These are phyloP conservation scores for pig (Sus scrofa) DNA, from an alignment of 2,113 vertebrate genomes.

Conservation along the genomic window DNA sequence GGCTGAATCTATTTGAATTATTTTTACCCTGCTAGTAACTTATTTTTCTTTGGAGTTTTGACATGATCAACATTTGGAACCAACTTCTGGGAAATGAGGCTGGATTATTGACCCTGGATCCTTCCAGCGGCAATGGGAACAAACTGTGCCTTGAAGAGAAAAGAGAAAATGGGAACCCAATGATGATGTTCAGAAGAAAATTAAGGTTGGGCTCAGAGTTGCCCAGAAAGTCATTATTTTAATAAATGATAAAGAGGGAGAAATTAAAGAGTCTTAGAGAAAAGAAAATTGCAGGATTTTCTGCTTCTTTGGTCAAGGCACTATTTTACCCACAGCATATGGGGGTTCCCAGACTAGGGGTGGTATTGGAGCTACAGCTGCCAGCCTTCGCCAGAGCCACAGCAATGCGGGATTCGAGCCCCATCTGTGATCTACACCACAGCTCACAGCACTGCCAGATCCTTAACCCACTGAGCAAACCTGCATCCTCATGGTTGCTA, in stretches of 20 bases:
- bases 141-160: not conserved
- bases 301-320: not conserved
- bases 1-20: not conserved
- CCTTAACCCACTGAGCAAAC: too few relatives aligned
- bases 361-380: too few relatives aligned
- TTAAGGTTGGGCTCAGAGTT: not conserved
- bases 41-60: not conserved
- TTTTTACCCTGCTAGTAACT: not conserved
- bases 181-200: not conserved
- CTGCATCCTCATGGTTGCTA: too few relatives aligned
- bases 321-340: too few relatives aligned
- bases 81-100: not conserved
- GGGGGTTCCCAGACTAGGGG: too few relatives aligned
- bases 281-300: not conserved
- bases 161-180: not conserved
- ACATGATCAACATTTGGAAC: not conserved
- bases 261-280: not conserved
- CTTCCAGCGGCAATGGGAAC: not conserved
- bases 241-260: not conserved
- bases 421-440: too few relatives aligned
- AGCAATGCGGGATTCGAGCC: too few relatives aligned
- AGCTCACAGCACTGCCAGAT: too few relatives aligned
- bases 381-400: too few relatives aligned
- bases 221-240: slow-evolving; percentile 22
- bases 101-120: not conserved